Evolutionary conservation across 2,797 vertebrate species (phyloP).

Genomic region (Rousettus madagascariensis): DNA sequence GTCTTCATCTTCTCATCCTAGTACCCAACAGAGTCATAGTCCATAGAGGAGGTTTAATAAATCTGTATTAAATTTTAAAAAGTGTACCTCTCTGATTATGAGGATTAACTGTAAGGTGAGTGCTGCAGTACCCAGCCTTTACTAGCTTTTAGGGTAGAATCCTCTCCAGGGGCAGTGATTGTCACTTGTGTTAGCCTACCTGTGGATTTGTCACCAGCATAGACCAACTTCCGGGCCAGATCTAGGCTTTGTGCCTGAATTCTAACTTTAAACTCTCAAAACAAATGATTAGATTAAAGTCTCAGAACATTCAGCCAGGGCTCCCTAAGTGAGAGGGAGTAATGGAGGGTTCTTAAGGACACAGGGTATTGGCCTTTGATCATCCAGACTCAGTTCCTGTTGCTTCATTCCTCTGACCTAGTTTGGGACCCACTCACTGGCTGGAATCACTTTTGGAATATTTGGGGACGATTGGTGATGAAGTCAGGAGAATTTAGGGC

Average conservation of each 20-base stretch:
- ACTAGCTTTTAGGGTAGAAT: not conserved
- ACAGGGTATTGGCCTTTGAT: not conserved
- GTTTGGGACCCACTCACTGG: not conserved
- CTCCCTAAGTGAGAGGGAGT: not conserved
- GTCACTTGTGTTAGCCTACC: not conserved
- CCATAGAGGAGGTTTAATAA: not conserved
- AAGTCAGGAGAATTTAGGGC: not conserved
- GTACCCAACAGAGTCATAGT: not conserved
- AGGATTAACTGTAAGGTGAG: not conserved
- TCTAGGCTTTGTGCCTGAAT: not conserved
- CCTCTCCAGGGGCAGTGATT: not conserved
- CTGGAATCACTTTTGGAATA: not conserved
- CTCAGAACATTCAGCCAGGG: accelerated
- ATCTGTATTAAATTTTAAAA: not conserved
- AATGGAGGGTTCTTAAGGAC: too few relatives aligned
- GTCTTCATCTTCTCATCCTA: not conserved
- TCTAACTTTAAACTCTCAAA: not conserved
- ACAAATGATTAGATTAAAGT: not conserved
- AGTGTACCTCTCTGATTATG: not conserved
- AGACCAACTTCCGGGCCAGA: not conserved
- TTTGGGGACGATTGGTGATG: not conserved
- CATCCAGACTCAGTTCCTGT: too few relatives aligned
- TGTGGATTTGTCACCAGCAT: not conserved
- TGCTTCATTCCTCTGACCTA: not conserved
- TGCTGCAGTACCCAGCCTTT: not conserved